Conservation (phyloP, 2,888 invertebrate species). For the Amphipyra berbera region DNA sequence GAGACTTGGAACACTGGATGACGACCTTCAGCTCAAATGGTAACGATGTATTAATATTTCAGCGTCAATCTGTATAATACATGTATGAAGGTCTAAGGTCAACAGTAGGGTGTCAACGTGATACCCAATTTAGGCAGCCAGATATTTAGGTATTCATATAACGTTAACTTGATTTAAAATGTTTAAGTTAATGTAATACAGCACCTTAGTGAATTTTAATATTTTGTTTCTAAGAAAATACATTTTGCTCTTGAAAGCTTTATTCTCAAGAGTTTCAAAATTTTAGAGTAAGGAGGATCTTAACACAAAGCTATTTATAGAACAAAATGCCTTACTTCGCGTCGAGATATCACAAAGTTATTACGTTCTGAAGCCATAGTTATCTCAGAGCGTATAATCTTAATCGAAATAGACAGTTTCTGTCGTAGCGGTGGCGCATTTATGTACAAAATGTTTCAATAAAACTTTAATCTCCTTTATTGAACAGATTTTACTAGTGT, state of each 20-base stretch:
- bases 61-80: slow-evolving; percentile 25
- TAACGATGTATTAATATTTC: slow-evolving; percentile 56
- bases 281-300: slow-evolving; percentile 21
- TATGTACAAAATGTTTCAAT: too few species aligned
- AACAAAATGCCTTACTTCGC: slow-evolving; percentile 2
- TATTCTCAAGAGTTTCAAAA: slow-evolving; percentile 34
- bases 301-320: slow-evolving; percentile 14
- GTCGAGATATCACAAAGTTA: neutral
- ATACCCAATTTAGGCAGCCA: slow-evolving; percentile 8
- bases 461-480: too few species aligned
- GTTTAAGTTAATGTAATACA: too few species aligned
- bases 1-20: slow-evolving; percentile 23
- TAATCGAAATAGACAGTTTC: too few species aligned
- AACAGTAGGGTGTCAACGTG: slow-evolving; percentile 13
- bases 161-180: slow-evolving; percentile 19
- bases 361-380: neutral
- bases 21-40: slow-evolving; percentile 19
- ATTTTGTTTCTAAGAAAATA: slow-evolving; percentile 32
- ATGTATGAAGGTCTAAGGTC: slow-evolving; percentile 33
- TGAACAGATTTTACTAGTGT: too few species aligned
- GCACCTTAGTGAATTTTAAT: slow-evolving; percentile 33
- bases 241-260: slow-evolving; percentile 39
- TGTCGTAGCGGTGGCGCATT: too few species aligned
- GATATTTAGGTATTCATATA: neutral
- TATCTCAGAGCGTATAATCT: too few species aligned